Conservation (phyloP, 2,888 invertebrate genomes). For the Hymenopus coronatus region DNA sequence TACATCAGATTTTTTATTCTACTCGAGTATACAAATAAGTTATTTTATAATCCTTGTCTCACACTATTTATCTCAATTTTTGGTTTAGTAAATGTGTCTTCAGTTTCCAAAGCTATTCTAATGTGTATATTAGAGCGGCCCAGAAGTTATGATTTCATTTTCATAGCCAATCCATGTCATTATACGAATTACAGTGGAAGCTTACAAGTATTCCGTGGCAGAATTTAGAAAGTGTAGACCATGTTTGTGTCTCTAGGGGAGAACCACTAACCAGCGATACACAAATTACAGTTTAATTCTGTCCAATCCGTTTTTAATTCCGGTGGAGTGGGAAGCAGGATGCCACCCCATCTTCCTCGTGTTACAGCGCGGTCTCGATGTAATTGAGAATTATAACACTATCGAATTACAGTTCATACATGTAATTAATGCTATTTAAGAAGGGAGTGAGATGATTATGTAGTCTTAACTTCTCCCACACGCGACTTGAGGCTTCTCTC, state of each 20-base stretch:
- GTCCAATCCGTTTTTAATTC: constrained; percentile 4
- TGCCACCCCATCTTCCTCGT: neutral
- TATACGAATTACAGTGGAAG: neutral
- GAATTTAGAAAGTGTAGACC: neutral
- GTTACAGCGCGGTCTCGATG: neutral
- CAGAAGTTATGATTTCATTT: too few relatives aligned
- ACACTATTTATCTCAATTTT: too few relatives aligned
- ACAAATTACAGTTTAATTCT: constrained; percentile 14
- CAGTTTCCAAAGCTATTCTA: too few relatives aligned
- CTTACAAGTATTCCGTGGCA: neutral
- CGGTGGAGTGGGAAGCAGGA: neutral
- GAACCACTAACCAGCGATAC: neutral
- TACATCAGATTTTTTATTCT: too few relatives aligned
- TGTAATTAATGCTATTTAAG: constrained; percentile 1
- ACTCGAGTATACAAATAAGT: too few relatives aligned
- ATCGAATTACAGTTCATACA: neutral
- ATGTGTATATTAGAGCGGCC: too few relatives aligned
- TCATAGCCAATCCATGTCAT: neutral
- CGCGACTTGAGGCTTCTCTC: neutral
- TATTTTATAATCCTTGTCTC: too few relatives aligned
- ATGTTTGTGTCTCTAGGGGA: neutral
- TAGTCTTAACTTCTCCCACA: neutral
- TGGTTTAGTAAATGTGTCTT: too few relatives aligned
- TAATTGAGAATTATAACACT: constrained; percentile 4
- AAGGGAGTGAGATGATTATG: neutral